These are phyloP conservation scores for Euleptes europaea DNA, from an alignment of 2,113 vertebrate genomes.

Conservation along the genomic window DNA sequence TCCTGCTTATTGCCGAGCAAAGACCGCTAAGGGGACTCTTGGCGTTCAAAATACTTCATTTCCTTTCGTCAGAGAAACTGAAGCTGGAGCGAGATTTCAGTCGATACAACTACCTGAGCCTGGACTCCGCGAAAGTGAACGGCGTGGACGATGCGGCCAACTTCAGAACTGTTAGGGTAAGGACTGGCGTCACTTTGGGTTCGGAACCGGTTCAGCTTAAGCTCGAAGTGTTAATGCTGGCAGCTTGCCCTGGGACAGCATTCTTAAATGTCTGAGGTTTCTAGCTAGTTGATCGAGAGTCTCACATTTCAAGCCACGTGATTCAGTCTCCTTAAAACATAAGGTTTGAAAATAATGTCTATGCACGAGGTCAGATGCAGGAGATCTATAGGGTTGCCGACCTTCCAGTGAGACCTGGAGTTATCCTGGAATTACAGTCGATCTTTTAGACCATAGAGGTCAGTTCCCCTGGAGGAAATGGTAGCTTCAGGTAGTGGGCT, in stretches of 20 bases:
- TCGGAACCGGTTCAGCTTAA: not conserved
- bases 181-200: not conserved
- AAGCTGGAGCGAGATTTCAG: conserved; percentile 92
- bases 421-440: too few species aligned
- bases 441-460: too few species aligned
- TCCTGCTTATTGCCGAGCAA: not conserved
- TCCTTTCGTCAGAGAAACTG: conserved; percentile 82
- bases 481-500: too few species aligned
- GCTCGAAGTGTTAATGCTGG: accelerated
- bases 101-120: conserved; percentile 94
- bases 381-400: too few species aligned
- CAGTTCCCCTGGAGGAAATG: too few species aligned
- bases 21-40: not conserved
- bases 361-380: too few species aligned
- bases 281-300: not conserved
- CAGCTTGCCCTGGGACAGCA: accelerated
- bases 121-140: conserved; percentile 91
- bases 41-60: not conserved
- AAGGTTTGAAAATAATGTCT: not conserved
- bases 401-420: too few species aligned
- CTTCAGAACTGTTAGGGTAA: conserved; percentile 92
- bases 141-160: conserved; percentile 93
- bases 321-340: not conserved
- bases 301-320: not conserved
- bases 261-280: not conserved